phyloP scores from a whole-genome alignment of 1,140 invertebrate species.

The Drosophila mayri region DNA sequence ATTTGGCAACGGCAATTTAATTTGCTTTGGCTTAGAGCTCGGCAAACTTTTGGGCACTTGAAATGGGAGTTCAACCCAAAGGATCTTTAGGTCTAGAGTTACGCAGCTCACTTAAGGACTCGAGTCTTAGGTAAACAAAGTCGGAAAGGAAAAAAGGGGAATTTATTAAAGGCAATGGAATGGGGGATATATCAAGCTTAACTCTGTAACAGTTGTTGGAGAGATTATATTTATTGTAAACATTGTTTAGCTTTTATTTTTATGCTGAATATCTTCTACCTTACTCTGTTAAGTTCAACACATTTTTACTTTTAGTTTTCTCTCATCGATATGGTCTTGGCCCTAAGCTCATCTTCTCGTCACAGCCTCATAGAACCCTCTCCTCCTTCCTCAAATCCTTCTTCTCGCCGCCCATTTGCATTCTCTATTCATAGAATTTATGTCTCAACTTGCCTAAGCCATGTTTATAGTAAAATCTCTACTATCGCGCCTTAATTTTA shows the following conservation, averaged over 20 bases:
- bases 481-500: constrained; percentile 75
- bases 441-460: constrained; percentile 56
- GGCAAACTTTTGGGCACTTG: constrained; percentile 52
- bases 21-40: constrained; percentile 54
- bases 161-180: background rate
- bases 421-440: constrained; percentile 51
- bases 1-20: constrained; percentile 69
- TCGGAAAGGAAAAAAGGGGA: background rate
- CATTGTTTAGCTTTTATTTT: background rate
- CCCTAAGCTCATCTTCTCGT: too few species aligned
- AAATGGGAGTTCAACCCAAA: constrained; percentile 37
- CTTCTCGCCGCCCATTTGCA: background rate
- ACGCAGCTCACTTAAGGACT: constrained; percentile 14
- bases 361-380: background rate
- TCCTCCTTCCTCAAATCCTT: background rate
- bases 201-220: background rate
- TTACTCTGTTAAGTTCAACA: too few species aligned
- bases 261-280: background rate
- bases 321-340: background rate
- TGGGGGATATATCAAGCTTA: background rate
- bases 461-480: constrained; percentile 53
- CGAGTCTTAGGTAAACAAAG: constrained; percentile 19
- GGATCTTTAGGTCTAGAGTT: constrained; percentile 22
- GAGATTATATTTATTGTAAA: too few species aligned
- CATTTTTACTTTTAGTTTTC: background rate